A percentile compares a stretch with the other conserved stretches of the same genome.
phyloP scores from a whole-genome alignment of 2,113 vertebrate genomes.

The Rana temporaria region DNA sequence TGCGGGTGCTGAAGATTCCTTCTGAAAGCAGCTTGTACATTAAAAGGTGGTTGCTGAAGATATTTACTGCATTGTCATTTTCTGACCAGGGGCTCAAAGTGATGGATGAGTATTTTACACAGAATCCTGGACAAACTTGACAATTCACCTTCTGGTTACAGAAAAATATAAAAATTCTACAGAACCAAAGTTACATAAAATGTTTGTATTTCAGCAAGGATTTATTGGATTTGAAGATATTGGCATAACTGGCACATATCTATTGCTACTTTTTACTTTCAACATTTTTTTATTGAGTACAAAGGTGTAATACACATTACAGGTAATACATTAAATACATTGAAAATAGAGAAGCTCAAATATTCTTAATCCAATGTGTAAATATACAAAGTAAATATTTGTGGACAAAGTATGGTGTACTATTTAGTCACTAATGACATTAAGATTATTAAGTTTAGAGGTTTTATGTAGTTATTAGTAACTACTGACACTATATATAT shows the following conservation, averaged over 20 bases:
- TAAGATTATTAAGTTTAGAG: too few relatives aligned
- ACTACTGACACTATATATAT: too few relatives aligned
- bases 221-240: constrained; percentile 60
- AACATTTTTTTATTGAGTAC: too few relatives aligned
- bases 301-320: too few relatives aligned
- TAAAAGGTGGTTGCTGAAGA: constrained; percentile 88
- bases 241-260: constrained; percentile 50
- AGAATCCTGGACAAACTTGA: constrained; percentile 87
- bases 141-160: constrained; percentile 78
- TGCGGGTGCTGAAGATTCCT: constrained; percentile 86
- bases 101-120: constrained; percentile 91
- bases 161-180: constrained; percentile 70
- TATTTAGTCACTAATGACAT: too few relatives aligned
- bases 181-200: constrained; percentile 67
- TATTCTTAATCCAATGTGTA: too few relatives aligned
- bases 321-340: too few relatives aligned
- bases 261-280: neutral
- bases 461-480: too few relatives aligned
- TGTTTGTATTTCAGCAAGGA: constrained; percentile 49
- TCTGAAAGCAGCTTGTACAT: constrained; percentile 87
- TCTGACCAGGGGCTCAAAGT: constrained; percentile 82
- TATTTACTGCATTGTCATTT: constrained; percentile 92
- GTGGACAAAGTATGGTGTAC: too few relatives aligned
- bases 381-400: too few relatives aligned
- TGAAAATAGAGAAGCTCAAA: too few relatives aligned